A percentile compares a stretch with the other conserved stretches of the same genome.
phyloP scores from a whole-genome alignment of 30 jellyfish, hydroid and myxozoan genomes.

The Morbakka virulenta region DNA sequence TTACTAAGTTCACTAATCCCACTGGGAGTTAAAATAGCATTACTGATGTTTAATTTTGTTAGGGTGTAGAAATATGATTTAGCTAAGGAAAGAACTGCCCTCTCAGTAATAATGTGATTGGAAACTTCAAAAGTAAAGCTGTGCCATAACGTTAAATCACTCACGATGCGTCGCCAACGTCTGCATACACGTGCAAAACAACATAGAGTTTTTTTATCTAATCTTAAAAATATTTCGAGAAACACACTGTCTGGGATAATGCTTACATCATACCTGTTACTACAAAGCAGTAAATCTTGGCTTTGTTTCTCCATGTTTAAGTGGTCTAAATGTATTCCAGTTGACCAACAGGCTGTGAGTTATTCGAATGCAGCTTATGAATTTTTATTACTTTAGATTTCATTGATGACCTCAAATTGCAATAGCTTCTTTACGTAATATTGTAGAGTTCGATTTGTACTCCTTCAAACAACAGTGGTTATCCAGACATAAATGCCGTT shows the following conservation, averaged over 20 bases:
- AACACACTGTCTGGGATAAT: constrained; percentile 69
- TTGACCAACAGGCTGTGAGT: too few species aligned
- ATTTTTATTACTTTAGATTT: too few species aligned
- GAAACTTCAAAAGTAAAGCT: constrained; percentile 44
- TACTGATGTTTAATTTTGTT: constrained; percentile 65
- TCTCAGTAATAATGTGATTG: constrained; percentile 18
- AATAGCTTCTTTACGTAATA: too few species aligned
- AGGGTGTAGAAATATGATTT: constrained; percentile 42
- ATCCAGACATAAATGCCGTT: too few species aligned
- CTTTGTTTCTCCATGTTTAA: too few species aligned
- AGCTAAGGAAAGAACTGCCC: constrained; percentile 27
- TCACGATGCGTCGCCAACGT: constrained; percentile 70
- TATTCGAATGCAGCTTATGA: too few species aligned
- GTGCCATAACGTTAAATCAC: constrained; percentile 75
- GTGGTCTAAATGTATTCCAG: too few species aligned
- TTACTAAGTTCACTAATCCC: constrained; percentile 39
- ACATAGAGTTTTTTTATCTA: constrained; percentile 49
- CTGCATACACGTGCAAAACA: constrained; percentile 45
- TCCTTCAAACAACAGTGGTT: too few species aligned
- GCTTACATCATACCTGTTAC: neutral
- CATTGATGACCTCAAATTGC: too few species aligned
- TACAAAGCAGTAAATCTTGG: too few species aligned
- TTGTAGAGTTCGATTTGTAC: too few species aligned
- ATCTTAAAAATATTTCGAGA: constrained; percentile 53
- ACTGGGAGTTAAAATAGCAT: constrained; percentile 39